Conservation (phyloP, 2,113 vertebrate species). For the Alectura lathami region DNA sequence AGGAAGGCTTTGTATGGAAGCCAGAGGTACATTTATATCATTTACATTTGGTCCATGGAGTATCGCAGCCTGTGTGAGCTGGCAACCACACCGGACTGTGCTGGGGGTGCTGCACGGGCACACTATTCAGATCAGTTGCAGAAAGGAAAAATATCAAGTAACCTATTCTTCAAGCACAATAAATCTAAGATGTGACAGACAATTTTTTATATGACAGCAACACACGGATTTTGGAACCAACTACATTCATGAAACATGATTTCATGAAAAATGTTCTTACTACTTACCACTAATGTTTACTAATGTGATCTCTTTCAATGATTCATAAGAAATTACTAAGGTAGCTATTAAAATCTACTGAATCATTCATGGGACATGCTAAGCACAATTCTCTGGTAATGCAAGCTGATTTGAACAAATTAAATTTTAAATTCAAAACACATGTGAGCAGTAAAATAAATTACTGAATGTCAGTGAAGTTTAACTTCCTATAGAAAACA, state of each 20-base stretch:
- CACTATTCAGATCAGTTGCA: not conserved
- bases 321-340: conserved; percentile 74
- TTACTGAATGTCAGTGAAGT: conserved; percentile 59
- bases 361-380: conserved; percentile 73
- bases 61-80: not conserved
- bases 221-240: not conserved
- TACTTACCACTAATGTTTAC: conserved; percentile 36
- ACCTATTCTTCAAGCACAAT: not conserved
- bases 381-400: conserved; percentile 61
- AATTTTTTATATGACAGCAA: not conserved
- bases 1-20: not conserved
- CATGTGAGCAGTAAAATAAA: conserved; percentile 59
- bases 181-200: not conserved
- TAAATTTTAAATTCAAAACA: conserved; percentile 70
- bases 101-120: not conserved
- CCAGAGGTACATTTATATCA: not conserved
- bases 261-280: conserved; percentile 21
- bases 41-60: not conserved
- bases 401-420: conserved; percentile 69
- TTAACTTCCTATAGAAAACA: conserved; percentile 54
- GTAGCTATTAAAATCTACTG: conserved; percentile 65
- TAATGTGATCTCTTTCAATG: conserved; percentile 57
- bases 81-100: not conserved
- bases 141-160: not conserved
- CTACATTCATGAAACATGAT: not conserved